Evolutionary conservation across 2,888 invertebrate genomes (phyloP), one percentile per base, ranked within the genome.

Genomic region (Napeogenes sylphis): DNA sequence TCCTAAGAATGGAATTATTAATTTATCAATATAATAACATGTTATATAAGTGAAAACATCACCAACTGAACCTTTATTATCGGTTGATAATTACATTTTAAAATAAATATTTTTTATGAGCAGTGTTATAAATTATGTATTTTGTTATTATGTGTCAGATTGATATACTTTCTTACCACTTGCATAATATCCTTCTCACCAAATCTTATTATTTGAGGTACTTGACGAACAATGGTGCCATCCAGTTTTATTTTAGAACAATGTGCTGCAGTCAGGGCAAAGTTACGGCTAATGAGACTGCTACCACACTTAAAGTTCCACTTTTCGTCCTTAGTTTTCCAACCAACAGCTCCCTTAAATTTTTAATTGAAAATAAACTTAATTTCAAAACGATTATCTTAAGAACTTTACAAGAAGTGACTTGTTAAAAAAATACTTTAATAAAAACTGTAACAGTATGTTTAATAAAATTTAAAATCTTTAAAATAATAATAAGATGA

Each of bases 241-340:
- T 79, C 79, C 4, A 47, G 47, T 0, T 57, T 14, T 8, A 72
- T 65, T 4, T 66, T 68, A 0, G 74, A 74, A 69, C 94, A 94
- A 74, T 94, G 94, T 0, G 93, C 94, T 0, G 94, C 94, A 2
- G 94, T 93, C 33, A 94, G 72, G 3, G 94, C 88, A 76, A 90
- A 93, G 56, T 82, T 84, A 4, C 91, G 84, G 57, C 92, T 92
- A 55, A 94, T 91, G 4, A 94, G 79, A 5, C 92, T 90, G 2
- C 94, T 93, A 2, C 94, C 94, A 73, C 94, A 94, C 56, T 74
- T 75, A 55, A 80, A 81, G 4, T 73, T 62, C 77, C 77, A 81
- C 0, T 68, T 67, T 0, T 71, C 75, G 0, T 60, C 35, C 4
- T 62, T 57, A 2, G 73, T 70, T 55, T 67, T 69, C 80, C 80